These are phyloP conservation scores for Marronus borbonicus DNA, from an alignment of 2,888 invertebrate genomes.

Conservation along the genomic window DNA sequence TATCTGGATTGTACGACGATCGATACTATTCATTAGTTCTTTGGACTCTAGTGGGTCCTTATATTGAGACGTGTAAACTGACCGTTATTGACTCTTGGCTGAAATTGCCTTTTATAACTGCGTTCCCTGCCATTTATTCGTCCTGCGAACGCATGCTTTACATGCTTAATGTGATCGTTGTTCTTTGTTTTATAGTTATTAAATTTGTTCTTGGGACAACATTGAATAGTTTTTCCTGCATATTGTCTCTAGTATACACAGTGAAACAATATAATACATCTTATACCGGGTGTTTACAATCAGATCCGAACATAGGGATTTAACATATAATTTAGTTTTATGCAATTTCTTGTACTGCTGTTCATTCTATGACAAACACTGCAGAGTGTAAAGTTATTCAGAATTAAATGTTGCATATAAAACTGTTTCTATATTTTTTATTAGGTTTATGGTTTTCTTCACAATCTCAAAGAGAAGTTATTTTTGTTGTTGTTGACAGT, in stretches of 20 bases:
- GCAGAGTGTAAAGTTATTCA: too few relatives aligned
- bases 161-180: slow-evolving; percentile 32
- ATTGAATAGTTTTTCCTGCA: not conserved
- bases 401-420: too few relatives aligned
- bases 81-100: slow-evolving; percentile 67
- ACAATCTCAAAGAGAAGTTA: too few relatives aligned
- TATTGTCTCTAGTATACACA: not conserved
- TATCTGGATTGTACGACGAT: slow-evolving; percentile 57
- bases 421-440: too few relatives aligned
- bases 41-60: slow-evolving; percentile 64
- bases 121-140: slow-evolving; percentile 61
- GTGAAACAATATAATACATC: not conserved
- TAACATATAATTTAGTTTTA: too few relatives aligned
- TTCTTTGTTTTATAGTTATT: slow-evolving; percentile 36
- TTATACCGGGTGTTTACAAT: not conserved
- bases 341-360: too few relatives aligned
- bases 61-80: slow-evolving; percentile 67
- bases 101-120: slow-evolving; percentile 65
- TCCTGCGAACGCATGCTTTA: slow-evolving; percentile 57
- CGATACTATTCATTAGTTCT: slow-evolving; percentile 65
- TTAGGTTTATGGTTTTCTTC: too few relatives aligned
- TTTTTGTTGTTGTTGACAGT: too few relatives aligned
- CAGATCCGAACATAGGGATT: too few relatives aligned
- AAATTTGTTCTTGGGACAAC: slow-evolving; percentile 28
- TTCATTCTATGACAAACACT: too few relatives aligned